Base-by-base conservation (phyloP, 2,797 vertebrate species). In the Megalops cyprinoides region DNA sequence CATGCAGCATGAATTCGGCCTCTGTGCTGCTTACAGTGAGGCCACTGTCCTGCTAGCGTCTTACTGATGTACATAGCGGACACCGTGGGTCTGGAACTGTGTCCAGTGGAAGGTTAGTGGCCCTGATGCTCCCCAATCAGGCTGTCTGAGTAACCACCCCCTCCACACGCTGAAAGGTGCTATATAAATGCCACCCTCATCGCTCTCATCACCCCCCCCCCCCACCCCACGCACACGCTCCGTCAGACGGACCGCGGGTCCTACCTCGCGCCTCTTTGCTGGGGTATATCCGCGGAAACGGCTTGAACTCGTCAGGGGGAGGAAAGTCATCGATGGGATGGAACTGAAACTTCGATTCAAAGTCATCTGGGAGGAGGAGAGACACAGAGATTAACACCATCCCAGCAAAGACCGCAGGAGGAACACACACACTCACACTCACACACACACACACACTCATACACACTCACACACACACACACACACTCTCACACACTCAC, bases 291-390 rank as follows among this genome's bases (percentile, higher is more conserved):
- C 96, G 96, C 89, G 96, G 96, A 91, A 95, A 95, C 74, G 96
- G 95, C 86, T 95, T 97, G 91, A 96, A 99, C 84, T 96, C 96
- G 60, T 98, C 97, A 0, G 98, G 98, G 75, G 97, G 97, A 4
- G 98, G 98, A 2, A 99, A 95, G 80, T 99, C 98, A 87, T 98
- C 97, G 74, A 97, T 86, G 0, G 97, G 95, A 91, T 99, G 98
- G 91, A 99, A 99, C 80, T 97, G 96, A 91, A 99, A 99, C 91
- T 99, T 99, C 1, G 97, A 99, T 87, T 99, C 98, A 84, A 99
- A 99, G 90, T 99, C 97, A 91, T 99, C 98, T 96, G 87, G 84
- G 86, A 86, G 34, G 49, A 23, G 25, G 55, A 55, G 60, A 51
- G 75, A 73, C 34, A 82, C 2, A 79, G 42, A 78, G 23, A 46